Conservation (phyloP, 2,113 vertebrate genomes). For the Erpornis zantholeuca region DNA sequence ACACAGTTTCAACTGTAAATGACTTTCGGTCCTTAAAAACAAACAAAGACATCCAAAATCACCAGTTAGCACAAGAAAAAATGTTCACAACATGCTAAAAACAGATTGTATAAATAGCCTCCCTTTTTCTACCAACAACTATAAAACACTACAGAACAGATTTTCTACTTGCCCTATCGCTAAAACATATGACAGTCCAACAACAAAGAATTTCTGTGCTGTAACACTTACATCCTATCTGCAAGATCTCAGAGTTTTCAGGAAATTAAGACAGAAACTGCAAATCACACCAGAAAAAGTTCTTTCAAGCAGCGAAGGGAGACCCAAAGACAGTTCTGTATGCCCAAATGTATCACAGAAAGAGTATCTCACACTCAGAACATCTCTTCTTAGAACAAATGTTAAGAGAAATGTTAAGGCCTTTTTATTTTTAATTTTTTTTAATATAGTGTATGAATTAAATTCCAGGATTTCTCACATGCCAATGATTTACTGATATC, state of each 20-base stretch:
- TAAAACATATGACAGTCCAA: background rate
- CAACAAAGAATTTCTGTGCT: background rate
- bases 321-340: background rate
- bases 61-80: background rate
- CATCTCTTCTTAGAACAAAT: background rate
- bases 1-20: constrained; percentile 77
- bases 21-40: constrained; percentile 84
- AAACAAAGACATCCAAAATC: background rate
- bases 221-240: background rate
- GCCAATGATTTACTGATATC: background rate
- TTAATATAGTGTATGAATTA: background rate
- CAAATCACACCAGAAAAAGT: background rate
- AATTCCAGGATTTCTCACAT: background rate
- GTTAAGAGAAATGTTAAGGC: background rate
- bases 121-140: background rate
- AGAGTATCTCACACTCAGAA: background rate
- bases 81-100: background rate
- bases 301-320: background rate
- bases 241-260: background rate
- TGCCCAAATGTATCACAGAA: background rate
- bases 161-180: background rate
- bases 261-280: background rate
- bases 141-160: background rate
- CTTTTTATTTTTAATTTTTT: background rate
- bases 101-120: background rate